Evolutionary conservation across 2,888 invertebrate species (phyloP), one percentile per base, ranked within the genome.

Genomic region (Cantharis nigra): DNA sequence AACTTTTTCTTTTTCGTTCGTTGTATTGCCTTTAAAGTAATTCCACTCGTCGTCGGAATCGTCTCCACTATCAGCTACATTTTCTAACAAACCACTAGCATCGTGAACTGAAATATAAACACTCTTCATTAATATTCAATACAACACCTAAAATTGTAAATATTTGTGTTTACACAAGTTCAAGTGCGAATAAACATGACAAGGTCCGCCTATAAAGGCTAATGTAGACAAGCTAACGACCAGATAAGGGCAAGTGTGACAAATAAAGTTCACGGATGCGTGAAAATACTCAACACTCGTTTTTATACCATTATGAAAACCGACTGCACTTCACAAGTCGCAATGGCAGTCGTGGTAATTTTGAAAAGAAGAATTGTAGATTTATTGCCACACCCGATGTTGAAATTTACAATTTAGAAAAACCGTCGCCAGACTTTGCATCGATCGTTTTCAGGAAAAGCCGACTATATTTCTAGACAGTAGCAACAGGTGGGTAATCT

Each of bases 11-110:
- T 91, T 92, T 87, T 92, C 92, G 26, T 20, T 70, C 83, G 92
- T 91, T 76, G 90, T 90, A 85, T 93, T 93, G 83, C 92, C 92
- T 86, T 92, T 92, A 88, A 92, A 93, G 87, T 95, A 96, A 88
- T 96, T 95, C 95, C 95, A 96, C 93, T 96, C 96, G 92, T 95
- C 96, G 89, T 95, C 95, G 82, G 94, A 94, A 83, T 94, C 94
- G 83, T 94, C 94, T 85, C 93, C 92, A 85, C 92, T 94, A 88
- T 94, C 94, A 86, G 91, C 93, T 92, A 93, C 93, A 92, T 93
- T 93, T 90, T 93, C 94, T 89, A 91, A 90, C 87, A 92, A 88
- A 82, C 87, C 87, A 81, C 87, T 90, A 89, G 89, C 87, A 86
- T 89, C 88, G 80, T 88, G 87, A 81, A 87, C 89, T 89, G 87